These are phyloP conservation scores for Trilocha varians DNA, from an alignment of 2,888 invertebrate genomes.

Conservation along the genomic window DNA sequence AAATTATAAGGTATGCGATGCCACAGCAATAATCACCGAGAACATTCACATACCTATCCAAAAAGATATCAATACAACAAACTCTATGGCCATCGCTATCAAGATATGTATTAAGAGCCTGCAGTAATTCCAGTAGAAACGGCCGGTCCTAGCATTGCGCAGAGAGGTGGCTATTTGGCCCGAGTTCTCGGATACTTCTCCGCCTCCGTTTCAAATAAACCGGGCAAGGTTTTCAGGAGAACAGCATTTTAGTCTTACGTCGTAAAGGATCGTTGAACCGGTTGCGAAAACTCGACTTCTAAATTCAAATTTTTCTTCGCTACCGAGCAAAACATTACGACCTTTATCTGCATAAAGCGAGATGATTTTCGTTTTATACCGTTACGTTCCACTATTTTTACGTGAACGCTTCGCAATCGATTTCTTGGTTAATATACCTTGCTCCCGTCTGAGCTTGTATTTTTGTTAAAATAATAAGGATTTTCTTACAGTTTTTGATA, in stretches of 20 bases:
- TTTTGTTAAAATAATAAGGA: too few species aligned
- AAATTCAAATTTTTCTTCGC: slow-evolving; percentile 65
- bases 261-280: slow-evolving; percentile 57
- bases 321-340: slow-evolving; percentile 39
- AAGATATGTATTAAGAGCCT: slow-evolving; percentile 32
- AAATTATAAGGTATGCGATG: too few species aligned
- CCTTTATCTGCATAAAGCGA: slow-evolving; percentile 50
- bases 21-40: too few species aligned
- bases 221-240: slow-evolving; percentile 55
- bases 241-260: slow-evolving; percentile 60
- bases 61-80: not conserved
- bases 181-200: slow-evolving; percentile 46
- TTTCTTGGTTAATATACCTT: slow-evolving; percentile 20
- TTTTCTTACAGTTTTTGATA: too few species aligned
- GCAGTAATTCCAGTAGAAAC: slow-evolving; percentile 52
- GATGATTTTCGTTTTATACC: slow-evolving; percentile 57
- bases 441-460: too few species aligned
- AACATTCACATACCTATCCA: not conserved
- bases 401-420: slow-evolving; percentile 23
- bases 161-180: slow-evolving; percentile 63
- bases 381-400: slow-evolving; percentile 41
- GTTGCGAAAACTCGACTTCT: slow-evolving; percentile 57
- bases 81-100: slow-evolving; percentile 12
- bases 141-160: slow-evolving; percentile 53
- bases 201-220: slow-evolving; percentile 62